Evolutionary conservation across 1,140 invertebrate species (phyloP).

Genomic region (Dinoponera quadriceps): DNA sequence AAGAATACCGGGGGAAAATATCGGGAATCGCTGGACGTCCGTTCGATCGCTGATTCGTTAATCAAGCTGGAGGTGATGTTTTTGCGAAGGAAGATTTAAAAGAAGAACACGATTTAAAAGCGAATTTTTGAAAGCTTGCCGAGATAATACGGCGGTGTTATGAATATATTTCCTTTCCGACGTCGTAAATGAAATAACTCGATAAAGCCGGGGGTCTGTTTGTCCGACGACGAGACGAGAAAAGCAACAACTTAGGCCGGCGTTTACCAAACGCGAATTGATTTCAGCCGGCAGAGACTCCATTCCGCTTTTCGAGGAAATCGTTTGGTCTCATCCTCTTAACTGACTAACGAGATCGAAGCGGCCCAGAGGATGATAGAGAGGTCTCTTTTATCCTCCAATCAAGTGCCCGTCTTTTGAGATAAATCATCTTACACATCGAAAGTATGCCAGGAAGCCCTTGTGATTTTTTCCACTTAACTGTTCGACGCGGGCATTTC

Average conservation of each 20-base stretch:
- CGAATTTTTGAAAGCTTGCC: too few species aligned
- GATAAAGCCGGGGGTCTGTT: not conserved
- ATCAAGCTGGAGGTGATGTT: conserved; percentile 14
- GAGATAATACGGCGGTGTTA: too few species aligned
- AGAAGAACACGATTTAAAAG: too few species aligned
- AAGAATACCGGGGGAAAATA: not conserved
- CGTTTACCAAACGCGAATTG: conserved; percentile 29
- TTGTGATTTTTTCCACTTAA: not conserved
- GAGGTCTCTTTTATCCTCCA: not conserved
- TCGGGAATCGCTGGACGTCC: too few species aligned
- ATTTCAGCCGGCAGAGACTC: conserved; percentile 4
- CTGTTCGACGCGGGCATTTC: not conserved
- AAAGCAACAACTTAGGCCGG: not conserved
- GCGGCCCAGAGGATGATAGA: not conserved
- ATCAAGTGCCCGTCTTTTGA: not conserved
- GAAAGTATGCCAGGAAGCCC: not conserved
- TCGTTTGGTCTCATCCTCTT: conserved; percentile 21
- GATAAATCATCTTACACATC: too few species aligned
- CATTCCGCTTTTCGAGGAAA: conserved; percentile 5
- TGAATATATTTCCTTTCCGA: conserved; percentile 1
- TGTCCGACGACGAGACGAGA: not conserved
- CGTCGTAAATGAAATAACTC: conserved; percentile 22
- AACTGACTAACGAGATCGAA: conserved; percentile 8
- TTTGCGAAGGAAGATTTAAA: not conserved
- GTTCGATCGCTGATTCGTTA: not conserved